These are phyloP conservation scores for Phyllostomus discolor DNA, from an alignment of 2,113 vertebrate species.

Conservation along the genomic window DNA sequence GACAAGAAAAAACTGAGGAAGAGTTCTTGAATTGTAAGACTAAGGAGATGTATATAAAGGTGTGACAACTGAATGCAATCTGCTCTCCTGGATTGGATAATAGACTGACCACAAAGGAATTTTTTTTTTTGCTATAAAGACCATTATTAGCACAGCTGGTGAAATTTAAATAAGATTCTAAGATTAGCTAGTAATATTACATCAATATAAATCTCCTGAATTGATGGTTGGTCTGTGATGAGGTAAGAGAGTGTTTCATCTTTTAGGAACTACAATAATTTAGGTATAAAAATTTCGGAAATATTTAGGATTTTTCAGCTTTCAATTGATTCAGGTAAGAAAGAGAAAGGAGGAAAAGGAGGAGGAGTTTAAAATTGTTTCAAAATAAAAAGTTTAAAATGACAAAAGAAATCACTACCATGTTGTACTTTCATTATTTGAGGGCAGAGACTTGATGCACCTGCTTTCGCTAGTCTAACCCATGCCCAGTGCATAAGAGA, in stretches of 20 bases:
- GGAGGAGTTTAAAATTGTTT: not conserved
- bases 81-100: not conserved
- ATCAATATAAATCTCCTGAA: not conserved
- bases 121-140: not conserved
- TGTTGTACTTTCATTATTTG: not conserved
- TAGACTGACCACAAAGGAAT: not conserved
- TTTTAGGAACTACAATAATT: slow-evolving; percentile 6
- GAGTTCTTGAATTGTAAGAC: not conserved
- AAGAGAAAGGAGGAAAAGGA: not conserved
- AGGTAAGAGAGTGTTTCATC: not conserved
- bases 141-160: not conserved
- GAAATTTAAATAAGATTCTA: not conserved
- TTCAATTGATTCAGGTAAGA: not conserved
- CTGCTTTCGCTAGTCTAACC: not conserved
- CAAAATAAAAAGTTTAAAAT: not conserved
- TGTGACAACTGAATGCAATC: not conserved
- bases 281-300: not conserved
- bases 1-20: not conserved
- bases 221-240: not conserved
- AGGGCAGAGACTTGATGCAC: not conserved
- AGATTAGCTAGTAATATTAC: not conserved
- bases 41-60: not conserved
- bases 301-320: slow-evolving; percentile 13
- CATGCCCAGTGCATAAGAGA: not conserved
- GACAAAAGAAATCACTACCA: not conserved